Conservation (phyloP, 2,113 vertebrate genomes). For the Meleagris gallopavo region DNA sequence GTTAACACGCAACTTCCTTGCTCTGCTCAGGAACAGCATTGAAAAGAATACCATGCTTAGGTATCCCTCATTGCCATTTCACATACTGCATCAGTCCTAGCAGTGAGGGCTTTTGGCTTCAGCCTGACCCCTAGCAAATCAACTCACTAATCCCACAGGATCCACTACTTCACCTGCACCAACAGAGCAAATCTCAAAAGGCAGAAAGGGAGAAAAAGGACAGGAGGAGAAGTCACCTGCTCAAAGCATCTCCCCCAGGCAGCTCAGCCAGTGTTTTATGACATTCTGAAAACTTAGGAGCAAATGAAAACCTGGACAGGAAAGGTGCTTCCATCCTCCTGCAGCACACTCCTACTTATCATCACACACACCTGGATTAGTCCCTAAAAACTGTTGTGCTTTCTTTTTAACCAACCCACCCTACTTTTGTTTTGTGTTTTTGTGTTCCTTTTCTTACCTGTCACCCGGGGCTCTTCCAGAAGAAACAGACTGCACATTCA, state of each 20-base stretch:
- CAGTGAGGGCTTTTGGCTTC: neutral
- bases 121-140: neutral
- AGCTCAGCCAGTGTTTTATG: too few species aligned
- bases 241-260: neutral
- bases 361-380: neutral
- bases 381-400: neutral
- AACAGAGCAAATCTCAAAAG: neutral
- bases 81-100: neutral
- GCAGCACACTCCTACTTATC: neutral
- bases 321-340: neutral
- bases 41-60: neutral
- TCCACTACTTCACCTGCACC: neutral
- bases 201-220: neutral
- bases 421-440: neutral
- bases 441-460: neutral
- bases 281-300: too few species aligned
- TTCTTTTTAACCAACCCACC: neutral
- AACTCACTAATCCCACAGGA: neutral
- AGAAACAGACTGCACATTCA: neutral
- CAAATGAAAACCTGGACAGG: too few species aligned
- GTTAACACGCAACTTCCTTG: conserved; percentile 43
- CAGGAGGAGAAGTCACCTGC: neutral
- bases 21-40: neutral
- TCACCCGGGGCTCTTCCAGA: neutral
- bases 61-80: neutral